A percentile compares a stretch with the other conserved stretches of the same genome.
These are phyloP conservation scores for Aldabrachelys gigantea DNA, from an alignment of 2,113 vertebrate species.

Conservation along the genomic window DNA sequence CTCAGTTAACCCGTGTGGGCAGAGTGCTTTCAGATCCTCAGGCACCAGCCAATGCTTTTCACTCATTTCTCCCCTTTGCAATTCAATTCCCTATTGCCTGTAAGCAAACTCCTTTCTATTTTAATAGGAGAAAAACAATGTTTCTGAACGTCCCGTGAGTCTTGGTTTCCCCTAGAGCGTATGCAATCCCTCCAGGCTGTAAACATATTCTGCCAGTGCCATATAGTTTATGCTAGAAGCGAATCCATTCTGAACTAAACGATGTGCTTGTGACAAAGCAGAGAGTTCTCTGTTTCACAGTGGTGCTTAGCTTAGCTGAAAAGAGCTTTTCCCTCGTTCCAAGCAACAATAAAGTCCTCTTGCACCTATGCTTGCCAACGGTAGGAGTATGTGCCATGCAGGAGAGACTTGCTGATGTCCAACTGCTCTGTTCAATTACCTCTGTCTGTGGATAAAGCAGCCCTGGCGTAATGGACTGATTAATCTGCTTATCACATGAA, in stretches of 20 bases:
- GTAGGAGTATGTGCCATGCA: not conserved
- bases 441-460: slow-evolving; percentile 76
- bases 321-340: not conserved
- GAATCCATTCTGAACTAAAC: not conserved
- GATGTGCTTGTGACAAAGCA: not conserved
- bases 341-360: not conserved
- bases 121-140: not conserved
- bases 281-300: not conserved
- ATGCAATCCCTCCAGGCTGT: not conserved
- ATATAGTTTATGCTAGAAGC: not conserved
- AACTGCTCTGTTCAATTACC: slow-evolving; percentile 83
- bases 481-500: slow-evolving; percentile 87
- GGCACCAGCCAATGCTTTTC: not conserved
- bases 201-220: not conserved
- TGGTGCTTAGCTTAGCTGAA: not conserved
- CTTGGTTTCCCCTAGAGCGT: not conserved
- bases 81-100: not conserved
- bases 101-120: not conserved
- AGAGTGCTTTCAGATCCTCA: not conserved
- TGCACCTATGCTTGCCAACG: not conserved
- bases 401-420: slow-evolving; percentile 16
- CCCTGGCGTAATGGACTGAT: slow-evolving; percentile 84
- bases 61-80: not conserved
- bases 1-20: not conserved
- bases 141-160: not conserved